Evolutionary conservation across 1,140 invertebrate genomes (phyloP).

Genomic region (Phymorhynchus buccinoides): DNA sequence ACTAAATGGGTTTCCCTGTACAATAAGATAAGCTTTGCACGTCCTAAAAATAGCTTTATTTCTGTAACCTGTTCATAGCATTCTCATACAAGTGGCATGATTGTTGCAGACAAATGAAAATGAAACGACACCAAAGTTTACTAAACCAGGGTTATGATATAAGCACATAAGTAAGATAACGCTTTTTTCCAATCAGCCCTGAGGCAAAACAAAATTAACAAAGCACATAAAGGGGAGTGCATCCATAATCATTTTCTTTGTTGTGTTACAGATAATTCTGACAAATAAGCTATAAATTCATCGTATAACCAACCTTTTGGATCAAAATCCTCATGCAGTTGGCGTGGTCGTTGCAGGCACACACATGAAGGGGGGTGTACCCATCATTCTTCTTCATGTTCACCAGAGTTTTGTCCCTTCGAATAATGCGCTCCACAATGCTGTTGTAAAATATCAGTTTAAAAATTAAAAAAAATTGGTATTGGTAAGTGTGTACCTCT

Average conservation of each 20-base stretch:
- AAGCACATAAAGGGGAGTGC: neutral
- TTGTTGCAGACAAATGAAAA: neutral
- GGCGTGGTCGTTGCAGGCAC: conserved; percentile 45
- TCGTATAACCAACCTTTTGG: conserved; percentile 33
- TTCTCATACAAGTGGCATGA: no score
- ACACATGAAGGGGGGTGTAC: conserved; percentile 46
- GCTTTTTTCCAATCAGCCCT: neutral
- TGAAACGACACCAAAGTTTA: neutral
- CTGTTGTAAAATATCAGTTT: neutral
- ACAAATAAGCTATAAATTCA: neutral
- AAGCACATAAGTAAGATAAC: neutral
- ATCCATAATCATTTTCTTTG: neutral
- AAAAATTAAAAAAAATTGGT: neutral
- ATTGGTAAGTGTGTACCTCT: neutral
- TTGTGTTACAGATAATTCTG: no score
- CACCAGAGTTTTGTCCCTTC: neutral
- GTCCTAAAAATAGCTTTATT: no score
- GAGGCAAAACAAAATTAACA: no score
- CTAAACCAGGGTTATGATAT: no score
- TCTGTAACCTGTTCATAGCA: no score
- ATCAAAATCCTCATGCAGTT: conserved; percentile 34
- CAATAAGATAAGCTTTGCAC: no score
- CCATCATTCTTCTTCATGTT: conserved; percentile 47
- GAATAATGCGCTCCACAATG: conserved; percentile 11
- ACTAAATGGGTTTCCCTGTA: no score